Evolutionary conservation across 2,888 invertebrate genomes (phyloP).

Genomic region (Nowickia ferox): DNA sequence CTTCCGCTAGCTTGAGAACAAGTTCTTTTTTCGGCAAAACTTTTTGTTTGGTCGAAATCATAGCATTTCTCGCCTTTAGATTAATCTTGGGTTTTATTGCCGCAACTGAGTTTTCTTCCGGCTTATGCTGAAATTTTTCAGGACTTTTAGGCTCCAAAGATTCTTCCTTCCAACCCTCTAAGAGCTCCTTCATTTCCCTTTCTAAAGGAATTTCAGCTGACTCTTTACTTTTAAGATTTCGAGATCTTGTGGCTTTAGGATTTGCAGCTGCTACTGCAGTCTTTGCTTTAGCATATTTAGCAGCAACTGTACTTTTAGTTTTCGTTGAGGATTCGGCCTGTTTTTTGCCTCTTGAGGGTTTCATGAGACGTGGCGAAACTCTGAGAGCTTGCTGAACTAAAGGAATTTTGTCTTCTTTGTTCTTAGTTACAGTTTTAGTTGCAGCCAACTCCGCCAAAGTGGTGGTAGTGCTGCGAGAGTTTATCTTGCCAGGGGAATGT

Average conservation of each 20-base stretch:
- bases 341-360: constrained; percentile 46
- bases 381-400: constrained; percentile 38
- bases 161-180: constrained; percentile 42
- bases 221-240: constrained; percentile 32
- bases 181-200: constrained; percentile 33
- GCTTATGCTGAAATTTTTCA: constrained; percentile 21
- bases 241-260: constrained; percentile 27
- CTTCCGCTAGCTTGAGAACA: background rate
- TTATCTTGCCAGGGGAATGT: constrained; percentile 65
- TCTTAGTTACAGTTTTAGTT: constrained; percentile 47
- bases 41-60: constrained; percentile 59
- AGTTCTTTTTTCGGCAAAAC: constrained; percentile 20
- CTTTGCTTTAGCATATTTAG: constrained; percentile 36
- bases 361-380: constrained; percentile 65
- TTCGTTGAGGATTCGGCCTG: constrained; percentile 11
- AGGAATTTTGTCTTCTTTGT: constrained; percentile 13
- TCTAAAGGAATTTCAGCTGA: background rate
- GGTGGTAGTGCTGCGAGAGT: constrained; percentile 66
- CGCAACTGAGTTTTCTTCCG: background rate
- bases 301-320: constrained; percentile 42
- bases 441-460: constrained; percentile 53
- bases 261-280: constrained; percentile 5
- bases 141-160: background rate
- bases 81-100: constrained; percentile 58
- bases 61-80: constrained; percentile 56